These are phyloP conservation scores for Amphiduros pacificus DNA, from an alignment of 2,888 invertebrate species.

Conservation along the genomic window DNA sequence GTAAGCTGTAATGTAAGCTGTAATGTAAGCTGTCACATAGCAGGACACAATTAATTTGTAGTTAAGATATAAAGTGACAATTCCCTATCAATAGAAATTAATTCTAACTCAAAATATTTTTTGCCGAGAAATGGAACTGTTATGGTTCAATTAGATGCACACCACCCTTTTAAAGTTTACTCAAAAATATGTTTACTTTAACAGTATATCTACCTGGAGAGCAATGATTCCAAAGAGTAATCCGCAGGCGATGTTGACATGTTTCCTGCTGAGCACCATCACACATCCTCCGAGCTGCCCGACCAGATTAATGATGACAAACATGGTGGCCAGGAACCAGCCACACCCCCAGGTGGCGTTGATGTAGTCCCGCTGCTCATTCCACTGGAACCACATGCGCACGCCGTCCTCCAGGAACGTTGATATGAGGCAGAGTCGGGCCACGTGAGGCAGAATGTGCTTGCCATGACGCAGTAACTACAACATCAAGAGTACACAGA, in stretches of 20 bases:
- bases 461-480: conserved; percentile 92
- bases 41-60: too few species aligned
- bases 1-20: too few species aligned
- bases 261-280: conserved; percentile 90
- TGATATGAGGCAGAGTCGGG: conserved; percentile 93
- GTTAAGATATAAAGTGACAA: too few species aligned
- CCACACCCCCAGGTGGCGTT: conserved; percentile 97
- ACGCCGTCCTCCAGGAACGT: conserved; percentile 99
- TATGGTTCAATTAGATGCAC: too few species aligned
- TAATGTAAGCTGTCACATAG: too few species aligned
- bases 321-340: conserved; percentile 86
- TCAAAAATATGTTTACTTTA: too few species aligned
- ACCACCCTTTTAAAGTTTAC: too few species aligned
- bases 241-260: conserved; percentile 75
- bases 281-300: conserved; percentile 95
- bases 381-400: conserved; percentile 99
- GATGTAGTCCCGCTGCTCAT: conserved; percentile 96
- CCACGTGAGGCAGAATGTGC: conserved; percentile 86
- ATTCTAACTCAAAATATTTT: too few species aligned
- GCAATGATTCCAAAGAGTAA: conserved; percentile 93
- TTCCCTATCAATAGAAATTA: too few species aligned
- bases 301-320: conserved; percentile 92
- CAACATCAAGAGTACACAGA: conserved; percentile 11
- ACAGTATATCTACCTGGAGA: conserved; percentile 74
- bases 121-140: too few species aligned